Percentiles rank a stretch among this genome's conserved stretches.
These are phyloP conservation scores for Crax fasciolata DNA, from an alignment of 2,797 vertebrate genomes.

Conservation along the genomic window DNA sequence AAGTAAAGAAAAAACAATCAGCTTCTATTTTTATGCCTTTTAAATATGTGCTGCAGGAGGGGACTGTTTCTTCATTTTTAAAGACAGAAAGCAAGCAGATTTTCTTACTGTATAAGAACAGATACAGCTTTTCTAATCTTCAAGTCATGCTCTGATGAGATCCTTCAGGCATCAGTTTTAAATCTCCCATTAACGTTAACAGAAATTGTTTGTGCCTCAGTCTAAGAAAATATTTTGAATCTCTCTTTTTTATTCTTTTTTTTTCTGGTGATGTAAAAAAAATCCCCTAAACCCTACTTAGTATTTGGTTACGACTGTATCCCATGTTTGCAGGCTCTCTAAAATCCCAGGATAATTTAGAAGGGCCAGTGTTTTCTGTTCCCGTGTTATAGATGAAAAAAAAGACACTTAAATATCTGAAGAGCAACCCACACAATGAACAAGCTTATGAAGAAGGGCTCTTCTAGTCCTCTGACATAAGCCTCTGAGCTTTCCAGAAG, in stretches of 20 bases:
- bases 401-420: neutral
- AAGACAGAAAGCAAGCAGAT: neutral
- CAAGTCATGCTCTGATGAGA: conserved; percentile 1
- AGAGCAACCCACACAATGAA: neutral
- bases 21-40: neutral
- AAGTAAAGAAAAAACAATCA: neutral
- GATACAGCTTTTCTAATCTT: neutral
- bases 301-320: neutral
- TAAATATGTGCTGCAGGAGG: neutral
- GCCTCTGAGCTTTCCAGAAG: neutral
- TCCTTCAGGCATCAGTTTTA: conserved; percentile 36
- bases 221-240: neutral
- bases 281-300: neutral
- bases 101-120: neutral
- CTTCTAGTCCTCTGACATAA: neutral
- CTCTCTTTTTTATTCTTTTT: neutral
- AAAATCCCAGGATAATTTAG: neutral
- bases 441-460: neutral
- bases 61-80: neutral
- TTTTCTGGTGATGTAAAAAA: neutral
- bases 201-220: neutral
- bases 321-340: neutral
- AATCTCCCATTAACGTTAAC: conserved; percentile 30
- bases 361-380: neutral
- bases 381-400: neutral